phyloP scores from a whole-genome alignment of 2,797 vertebrate genomes.

The Chrosomus eos region DNA sequence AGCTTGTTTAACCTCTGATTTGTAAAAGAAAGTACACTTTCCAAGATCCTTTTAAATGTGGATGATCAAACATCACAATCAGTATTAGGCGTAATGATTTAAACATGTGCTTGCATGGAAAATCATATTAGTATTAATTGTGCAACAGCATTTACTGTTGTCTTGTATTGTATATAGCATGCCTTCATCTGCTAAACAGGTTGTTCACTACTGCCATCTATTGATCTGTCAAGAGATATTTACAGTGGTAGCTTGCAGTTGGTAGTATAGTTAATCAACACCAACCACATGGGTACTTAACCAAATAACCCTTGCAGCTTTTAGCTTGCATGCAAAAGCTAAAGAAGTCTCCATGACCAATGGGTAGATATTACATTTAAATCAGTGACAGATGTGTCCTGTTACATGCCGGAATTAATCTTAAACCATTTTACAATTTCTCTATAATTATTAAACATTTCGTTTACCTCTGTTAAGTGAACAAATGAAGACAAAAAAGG shows the following conservation, averaged over 20 bases:
- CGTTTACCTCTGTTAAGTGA: neutral
- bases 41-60: too few relatives aligned
- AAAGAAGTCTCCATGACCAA: neutral
- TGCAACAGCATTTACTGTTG: neutral
- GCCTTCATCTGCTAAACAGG: slow-evolving; percentile 13
- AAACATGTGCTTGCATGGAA: neutral
- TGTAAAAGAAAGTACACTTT: neutral
- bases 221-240: slow-evolving; percentile 40
- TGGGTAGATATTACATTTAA: neutral
- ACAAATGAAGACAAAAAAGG: neutral
- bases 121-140: slow-evolving; percentile 1
- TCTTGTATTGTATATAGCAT: neutral
- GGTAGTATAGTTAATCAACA: neutral
- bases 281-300: neutral
- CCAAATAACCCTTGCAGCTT: neutral
- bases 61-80: neutral
- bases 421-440: neutral
- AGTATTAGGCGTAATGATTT: neutral
- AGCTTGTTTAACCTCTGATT: neutral
- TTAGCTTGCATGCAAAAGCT: neutral
- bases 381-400: neutral
- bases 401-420: neutral
- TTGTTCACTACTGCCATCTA: slow-evolving; percentile 62
- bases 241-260: neutral
- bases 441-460: neutral